A percentile compares a stretch with the other conserved stretches of the same genome.
These are phyloP conservation scores for Bos taurus DNA, from an alignment of 2,113 vertebrate species.

Conservation along the genomic window ARS-UCD2.0 NC_037345.1:9487001-9487500, in stretches of 20 bases:
- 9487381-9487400: accelerated
- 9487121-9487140: background rate
- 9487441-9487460: background rate
- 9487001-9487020: background rate
- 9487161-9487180: background rate
- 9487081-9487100: background rate
- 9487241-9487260: background rate
- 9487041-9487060: background rate
- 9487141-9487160: background rate
- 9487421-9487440: background rate
- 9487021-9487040: background rate
- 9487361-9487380: background rate
- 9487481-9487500: background rate
- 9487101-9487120: background rate
- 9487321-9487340: background rate
- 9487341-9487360: background rate
- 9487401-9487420: background rate
- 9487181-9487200: background rate
- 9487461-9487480: background rate
- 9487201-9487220: background rate
- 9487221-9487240: background rate
- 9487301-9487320: background rate
- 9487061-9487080: background rate
- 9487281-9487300: background rate
- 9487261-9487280: background rate